Evolutionary conservation across 2,113 vertebrate genomes (phyloP), one percentile per base, ranked within the genome.

Genomic region (Rhea americana): DNA sequence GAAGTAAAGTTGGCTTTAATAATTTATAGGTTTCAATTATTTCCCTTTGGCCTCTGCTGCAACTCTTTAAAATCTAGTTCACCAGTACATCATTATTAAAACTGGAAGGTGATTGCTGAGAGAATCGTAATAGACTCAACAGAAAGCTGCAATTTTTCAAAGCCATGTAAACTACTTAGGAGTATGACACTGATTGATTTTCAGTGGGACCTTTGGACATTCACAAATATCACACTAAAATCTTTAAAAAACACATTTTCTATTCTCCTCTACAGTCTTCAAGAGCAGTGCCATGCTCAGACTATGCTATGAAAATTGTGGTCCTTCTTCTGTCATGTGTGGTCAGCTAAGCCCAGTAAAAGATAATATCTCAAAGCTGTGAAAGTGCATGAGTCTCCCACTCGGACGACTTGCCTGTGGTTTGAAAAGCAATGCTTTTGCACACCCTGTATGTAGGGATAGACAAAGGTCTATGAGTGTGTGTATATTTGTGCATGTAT

Each of bases 341-440:
- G 21, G 39, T 22, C 75, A 67, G 28, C 15, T 12, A 78, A n/a
- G 17, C 9, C 37, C 56, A 59, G 16, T 45, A 50, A 62, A 45
- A 67, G 19, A 18, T 4, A 7, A 8, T 24, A 70, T 1, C 14
- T 55, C 17, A 32, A 3, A 24, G 22, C 59, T 61, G 2, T 16
- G 32, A 62, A 85, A 71, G 19, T 1, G 0, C 12, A 5, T 1
- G 2, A 43, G 26, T 19, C 14, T 70, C 17, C 25, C 30, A 2
- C 4, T 25, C 32, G 11, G 0, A 2, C 48, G 13, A 63, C 35
- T 59, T 25, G 17, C 26, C 3, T 2, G 0, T 1, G 9, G 1
- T 50, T 68, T 62, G 63, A 26, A 68, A 51, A 41, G 8, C 20
- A 39, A 39, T 32, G n/a, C 14, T 68, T 56, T 70, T 24, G 10